Conservation (phyloP, 2,113 vertebrate genomes). For the Hemichromis elongatus region DNA sequence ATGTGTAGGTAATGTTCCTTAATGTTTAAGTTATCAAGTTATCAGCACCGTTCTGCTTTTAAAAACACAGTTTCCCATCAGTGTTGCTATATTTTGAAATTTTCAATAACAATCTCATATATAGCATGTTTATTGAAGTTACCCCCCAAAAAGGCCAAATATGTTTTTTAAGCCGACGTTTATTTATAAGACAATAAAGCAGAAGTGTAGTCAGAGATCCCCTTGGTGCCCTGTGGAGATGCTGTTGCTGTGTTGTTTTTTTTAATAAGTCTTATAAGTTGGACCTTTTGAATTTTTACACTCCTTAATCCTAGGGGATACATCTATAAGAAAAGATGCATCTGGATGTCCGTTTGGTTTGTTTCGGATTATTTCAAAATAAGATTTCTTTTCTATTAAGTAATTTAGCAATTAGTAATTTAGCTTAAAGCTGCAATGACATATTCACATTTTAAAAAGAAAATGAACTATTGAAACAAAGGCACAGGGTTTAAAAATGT, state of each 20-base stretch:
- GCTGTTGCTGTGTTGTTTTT: constrained; percentile 60
- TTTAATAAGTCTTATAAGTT: neutral
- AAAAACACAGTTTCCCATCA: neutral
- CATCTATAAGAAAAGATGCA: neutral
- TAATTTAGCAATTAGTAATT: neutral
- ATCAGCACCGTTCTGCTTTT: neutral
- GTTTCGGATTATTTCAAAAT: neutral
- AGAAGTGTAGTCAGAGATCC: neutral
- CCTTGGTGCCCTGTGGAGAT: neutral
- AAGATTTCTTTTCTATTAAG: neutral
- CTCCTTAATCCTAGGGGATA: neutral
- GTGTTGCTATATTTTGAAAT: neutral
- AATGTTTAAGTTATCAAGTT: neutral
- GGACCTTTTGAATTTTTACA: neutral
- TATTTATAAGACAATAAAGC: neutral
- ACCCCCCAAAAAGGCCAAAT: neutral
- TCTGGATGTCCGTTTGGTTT: neutral
- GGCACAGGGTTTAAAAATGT: neutral
- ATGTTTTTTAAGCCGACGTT: neutral
- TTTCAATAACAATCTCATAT: neutral
- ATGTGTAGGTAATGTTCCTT: neutral
- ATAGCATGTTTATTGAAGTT: neutral
- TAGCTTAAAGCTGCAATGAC: neutral
- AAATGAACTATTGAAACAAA: neutral
- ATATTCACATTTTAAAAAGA: neutral